phyloP scores from a whole-genome alignment of 2,797 vertebrate genomes.

The Hippopotamyrus pictus region DNA sequence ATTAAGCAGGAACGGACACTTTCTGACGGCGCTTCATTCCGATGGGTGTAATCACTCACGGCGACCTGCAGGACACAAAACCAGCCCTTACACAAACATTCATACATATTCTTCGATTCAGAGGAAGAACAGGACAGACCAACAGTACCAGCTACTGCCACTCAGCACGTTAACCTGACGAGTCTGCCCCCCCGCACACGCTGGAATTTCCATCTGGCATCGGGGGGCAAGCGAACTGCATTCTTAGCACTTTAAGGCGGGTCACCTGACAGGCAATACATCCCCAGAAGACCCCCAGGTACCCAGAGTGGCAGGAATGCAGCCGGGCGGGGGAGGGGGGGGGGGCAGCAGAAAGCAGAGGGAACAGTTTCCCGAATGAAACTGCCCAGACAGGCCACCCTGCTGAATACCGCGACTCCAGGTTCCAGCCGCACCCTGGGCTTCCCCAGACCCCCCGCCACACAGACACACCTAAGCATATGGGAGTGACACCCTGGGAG shows the following conservation, averaged over 20 bases:
- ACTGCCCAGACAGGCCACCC: background rate
- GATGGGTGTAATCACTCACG: background rate
- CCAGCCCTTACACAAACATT: background rate
- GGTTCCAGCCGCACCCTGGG: background rate
- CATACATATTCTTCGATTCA: background rate
- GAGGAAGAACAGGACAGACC: background rate
- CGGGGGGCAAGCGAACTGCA: background rate
- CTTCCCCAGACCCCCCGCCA: background rate
- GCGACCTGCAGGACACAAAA: background rate
- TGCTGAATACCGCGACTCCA: background rate
- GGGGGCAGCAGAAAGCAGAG: background rate
- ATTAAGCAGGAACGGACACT: background rate
- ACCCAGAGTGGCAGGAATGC: background rate
- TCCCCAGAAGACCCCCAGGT: background rate
- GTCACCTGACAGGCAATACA: background rate
- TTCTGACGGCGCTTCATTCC: background rate
- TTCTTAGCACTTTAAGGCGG: background rate
- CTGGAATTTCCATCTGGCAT: background rate
- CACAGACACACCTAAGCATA: background rate
- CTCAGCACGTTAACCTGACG: background rate
- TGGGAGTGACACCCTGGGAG: background rate
- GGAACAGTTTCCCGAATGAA: background rate
- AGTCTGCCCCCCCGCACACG: background rate
- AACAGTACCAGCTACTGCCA: background rate
- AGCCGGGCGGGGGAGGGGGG: background rate